These are phyloP conservation scores for Tetrao urogallus DNA, from an alignment of 2,113 vertebrate genomes.

Conservation along the genomic window DNA sequence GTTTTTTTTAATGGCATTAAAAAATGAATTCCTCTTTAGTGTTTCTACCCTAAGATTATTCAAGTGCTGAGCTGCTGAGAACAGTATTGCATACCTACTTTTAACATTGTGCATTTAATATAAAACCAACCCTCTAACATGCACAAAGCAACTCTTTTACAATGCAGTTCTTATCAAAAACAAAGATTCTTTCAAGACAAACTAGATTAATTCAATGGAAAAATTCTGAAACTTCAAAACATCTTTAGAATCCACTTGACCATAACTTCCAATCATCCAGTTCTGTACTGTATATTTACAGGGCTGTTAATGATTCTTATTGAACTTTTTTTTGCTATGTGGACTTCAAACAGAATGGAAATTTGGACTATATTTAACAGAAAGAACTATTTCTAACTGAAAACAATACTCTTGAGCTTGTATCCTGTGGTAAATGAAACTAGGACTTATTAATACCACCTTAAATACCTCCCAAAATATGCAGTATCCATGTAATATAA, in stretches of 20 bases:
- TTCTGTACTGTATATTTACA: background rate
- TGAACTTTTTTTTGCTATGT: background rate
- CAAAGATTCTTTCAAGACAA: constrained; percentile 13
- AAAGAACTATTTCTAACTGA: background rate
- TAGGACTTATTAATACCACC: background rate
- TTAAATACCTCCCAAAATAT: background rate
- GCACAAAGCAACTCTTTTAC: constrained; percentile 19
- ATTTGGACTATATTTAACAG: background rate
- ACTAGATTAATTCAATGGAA: background rate
- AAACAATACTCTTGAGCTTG: background rate
- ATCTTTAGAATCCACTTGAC: background rate
- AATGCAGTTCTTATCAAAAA: background rate
- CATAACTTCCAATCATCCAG: background rate
- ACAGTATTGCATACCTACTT: background rate
- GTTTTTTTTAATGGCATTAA: background rate
- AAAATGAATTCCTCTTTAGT: background rate
- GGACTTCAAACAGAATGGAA: background rate
- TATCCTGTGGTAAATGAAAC: background rate
- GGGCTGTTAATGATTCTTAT: background rate
- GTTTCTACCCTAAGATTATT: background rate
- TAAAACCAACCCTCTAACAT: background rate
- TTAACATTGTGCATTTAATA: background rate
- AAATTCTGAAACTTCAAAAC: background rate
- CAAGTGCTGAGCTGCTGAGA: background rate
- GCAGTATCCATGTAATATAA: background rate